Percentiles rank a stretch among this genome's conserved stretches.
Conservation (phyloP, 2,113 vertebrate genomes). For the Galbula dea region DNA sequence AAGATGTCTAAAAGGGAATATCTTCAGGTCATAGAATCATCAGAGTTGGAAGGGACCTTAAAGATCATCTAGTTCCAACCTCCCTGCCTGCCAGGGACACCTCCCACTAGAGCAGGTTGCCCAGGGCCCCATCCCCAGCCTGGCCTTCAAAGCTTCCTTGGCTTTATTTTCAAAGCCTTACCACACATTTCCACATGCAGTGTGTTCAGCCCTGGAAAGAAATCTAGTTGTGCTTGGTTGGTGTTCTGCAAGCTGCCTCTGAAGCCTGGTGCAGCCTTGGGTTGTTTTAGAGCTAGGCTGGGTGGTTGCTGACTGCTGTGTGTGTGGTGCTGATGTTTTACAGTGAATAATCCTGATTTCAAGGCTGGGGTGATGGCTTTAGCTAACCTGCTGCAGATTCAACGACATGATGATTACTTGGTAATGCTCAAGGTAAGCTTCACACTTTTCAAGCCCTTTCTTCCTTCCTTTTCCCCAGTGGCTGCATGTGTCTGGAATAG, state of each 20-base stretch:
- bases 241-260: background rate
- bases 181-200: accelerated
- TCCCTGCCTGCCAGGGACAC: too few species aligned
- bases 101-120: too few species aligned
- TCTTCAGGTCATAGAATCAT: background rate
- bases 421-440: conserved; percentile 93
- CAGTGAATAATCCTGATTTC: conserved; percentile 93
- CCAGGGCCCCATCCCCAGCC: too few species aligned
- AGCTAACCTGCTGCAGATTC: conserved; percentile 93
- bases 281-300: background rate
- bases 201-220: background rate
- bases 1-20: background rate
- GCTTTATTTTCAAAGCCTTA: background rate
- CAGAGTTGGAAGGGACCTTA: too few species aligned
- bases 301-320: background rate
- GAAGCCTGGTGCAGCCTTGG: accelerated
- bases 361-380: conserved; percentile 94
- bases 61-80: too few species aligned
- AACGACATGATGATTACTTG: conserved; percentile 94
- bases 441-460: background rate
- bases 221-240: background rate
- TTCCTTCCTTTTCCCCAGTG: background rate
- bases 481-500: background rate
- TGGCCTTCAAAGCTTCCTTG: too few species aligned
- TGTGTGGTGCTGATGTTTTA: background rate